phyloP scores from a whole-genome alignment of 2,113 vertebrate species.

The Callipepla squamata region DNA sequence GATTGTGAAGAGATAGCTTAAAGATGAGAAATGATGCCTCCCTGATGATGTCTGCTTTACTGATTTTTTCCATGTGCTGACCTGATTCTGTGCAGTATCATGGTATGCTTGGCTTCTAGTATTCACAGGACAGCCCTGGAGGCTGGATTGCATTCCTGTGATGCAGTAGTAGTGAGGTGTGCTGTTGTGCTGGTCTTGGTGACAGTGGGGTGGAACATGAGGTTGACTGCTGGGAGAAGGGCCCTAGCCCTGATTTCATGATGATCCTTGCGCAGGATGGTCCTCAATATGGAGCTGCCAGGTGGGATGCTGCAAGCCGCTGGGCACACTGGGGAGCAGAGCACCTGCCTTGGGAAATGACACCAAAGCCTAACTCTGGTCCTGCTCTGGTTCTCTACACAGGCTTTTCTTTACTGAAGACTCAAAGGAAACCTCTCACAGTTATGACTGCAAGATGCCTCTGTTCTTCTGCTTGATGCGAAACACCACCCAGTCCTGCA shows the following conservation, averaged over 20 bases:
- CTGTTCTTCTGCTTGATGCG: background rate
- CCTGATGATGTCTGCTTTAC: background rate
- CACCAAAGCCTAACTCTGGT: background rate
- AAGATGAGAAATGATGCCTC: background rate
- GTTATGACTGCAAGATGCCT: background rate
- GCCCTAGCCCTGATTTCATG: background rate
- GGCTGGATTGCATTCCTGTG: background rate
- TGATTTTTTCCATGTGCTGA: background rate
- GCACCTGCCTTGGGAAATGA: background rate
- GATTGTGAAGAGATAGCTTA: conserved; percentile 15
- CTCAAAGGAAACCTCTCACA: background rate
- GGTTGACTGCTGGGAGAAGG: background rate
- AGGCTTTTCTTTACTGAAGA: background rate
- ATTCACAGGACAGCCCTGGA: background rate
- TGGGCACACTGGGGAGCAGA: no score
- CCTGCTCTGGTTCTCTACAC: no score
- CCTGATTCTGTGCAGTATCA: background rate
- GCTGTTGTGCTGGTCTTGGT: background rate
- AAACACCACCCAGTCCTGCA: fast-evolving
- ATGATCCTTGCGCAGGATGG: background rate
- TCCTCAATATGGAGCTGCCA: fast-evolving
- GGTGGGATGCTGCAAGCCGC: background rate
- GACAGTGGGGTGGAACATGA: fast-evolving
- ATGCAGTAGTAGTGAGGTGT: background rate
- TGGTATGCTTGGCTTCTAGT: background rate